Conservation (phyloP, 2,113 vertebrate genomes). For the Bombycilla garrulus region DNA sequence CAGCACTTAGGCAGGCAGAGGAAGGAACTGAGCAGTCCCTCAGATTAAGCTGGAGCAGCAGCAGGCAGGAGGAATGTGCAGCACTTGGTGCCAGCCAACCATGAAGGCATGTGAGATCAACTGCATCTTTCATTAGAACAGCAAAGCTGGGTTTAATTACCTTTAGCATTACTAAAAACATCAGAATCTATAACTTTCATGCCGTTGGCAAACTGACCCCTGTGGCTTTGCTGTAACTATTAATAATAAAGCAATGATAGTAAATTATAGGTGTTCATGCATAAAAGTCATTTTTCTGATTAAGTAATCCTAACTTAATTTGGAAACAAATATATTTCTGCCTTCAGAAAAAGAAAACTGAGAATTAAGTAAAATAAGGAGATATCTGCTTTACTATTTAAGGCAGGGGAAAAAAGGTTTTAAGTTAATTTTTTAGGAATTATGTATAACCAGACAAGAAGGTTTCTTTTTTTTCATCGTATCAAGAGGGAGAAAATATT, state of each 20-base stretch:
- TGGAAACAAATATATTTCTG: background rate
- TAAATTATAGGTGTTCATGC: background rate
- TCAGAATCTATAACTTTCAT: background rate
- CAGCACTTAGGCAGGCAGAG: background rate
- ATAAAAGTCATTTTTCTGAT: background rate
- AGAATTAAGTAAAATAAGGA: background rate
- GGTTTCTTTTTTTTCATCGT: background rate
- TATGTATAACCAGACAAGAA: background rate
- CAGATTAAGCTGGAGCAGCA: background rate
- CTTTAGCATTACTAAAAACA: background rate
- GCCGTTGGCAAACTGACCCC: background rate
- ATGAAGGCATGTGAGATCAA: background rate
- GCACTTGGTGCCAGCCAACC: background rate
- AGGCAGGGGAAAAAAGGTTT: rapidly evolving
- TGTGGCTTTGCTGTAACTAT: background rate
- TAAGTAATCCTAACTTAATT: background rate
- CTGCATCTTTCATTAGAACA: background rate
- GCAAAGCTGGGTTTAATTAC: background rate
- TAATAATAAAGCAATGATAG: background rate
- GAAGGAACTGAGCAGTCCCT: background rate
- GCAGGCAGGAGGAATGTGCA: background rate
- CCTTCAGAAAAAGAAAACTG: background rate
- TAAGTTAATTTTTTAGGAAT: background rate
- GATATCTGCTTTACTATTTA: background rate
- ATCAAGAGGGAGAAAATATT: background rate